Percentiles rank a stretch among this genome's conserved stretches.
Evolutionary conservation across 1,140 invertebrate genomes (phyloP).

Genomic region (Cydia pomonella): DNA sequence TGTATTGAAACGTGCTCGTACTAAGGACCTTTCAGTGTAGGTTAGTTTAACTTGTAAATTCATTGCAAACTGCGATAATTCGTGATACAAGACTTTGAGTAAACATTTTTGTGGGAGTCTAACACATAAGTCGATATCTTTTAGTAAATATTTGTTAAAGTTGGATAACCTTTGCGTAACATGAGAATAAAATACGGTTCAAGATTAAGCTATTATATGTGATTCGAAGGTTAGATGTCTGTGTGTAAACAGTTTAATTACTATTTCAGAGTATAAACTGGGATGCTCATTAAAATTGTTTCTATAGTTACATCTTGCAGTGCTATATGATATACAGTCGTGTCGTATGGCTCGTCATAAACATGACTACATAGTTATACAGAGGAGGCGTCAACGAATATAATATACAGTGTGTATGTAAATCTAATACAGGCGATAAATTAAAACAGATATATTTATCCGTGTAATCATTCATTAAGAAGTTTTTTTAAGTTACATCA

Average conservation of each 20-base stretch:
- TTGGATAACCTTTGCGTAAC: conserved; percentile 22
- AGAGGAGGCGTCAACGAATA: no score
- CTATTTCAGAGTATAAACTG: not conserved
- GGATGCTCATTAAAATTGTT: not conserved
- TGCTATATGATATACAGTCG: no score
- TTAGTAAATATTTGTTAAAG: conserved; percentile 14
- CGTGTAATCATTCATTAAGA: no score
- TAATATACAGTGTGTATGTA: no score
- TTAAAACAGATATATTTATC: no score
- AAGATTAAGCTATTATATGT: not conserved
- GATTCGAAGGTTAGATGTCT: not conserved
- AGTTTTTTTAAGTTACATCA: no score
- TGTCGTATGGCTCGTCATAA: no score
- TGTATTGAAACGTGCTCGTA: not conserved
- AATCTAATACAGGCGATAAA: no score
- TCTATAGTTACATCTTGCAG: not conserved
- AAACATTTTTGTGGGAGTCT: conserved; percentile 30
- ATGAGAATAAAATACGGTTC: conserved; percentile 16
- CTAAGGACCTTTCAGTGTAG: not conserved
- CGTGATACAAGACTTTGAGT: not conserved
- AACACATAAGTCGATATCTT: conserved; percentile 13
- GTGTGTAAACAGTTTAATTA: not conserved
- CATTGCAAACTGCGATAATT: conserved; percentile 20
- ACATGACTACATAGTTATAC: no score
- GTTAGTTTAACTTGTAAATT: conserved; percentile 10